Evolutionary conservation across 2,113 vertebrate species (phyloP).

Genomic region (Corythaixoides concolor): DNA sequence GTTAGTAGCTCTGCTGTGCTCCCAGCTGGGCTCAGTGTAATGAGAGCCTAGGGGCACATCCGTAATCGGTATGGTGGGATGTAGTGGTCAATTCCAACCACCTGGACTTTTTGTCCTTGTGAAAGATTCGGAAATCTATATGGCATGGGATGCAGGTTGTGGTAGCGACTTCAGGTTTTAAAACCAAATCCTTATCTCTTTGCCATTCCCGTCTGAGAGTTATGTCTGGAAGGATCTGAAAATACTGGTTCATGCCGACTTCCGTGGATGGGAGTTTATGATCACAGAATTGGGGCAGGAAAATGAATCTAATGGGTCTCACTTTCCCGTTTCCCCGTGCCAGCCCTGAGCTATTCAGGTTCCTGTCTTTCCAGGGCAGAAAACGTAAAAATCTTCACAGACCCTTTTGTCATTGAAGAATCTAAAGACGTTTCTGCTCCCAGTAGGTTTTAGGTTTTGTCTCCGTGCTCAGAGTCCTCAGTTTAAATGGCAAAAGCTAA

Average conservation of each 20-base stretch:
- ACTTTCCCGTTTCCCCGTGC: neutral
- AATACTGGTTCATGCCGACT: rapidly evolving
- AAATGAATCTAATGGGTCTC: neutral
- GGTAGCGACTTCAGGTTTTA: neutral
- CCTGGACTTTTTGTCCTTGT: neutral
- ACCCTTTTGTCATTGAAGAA: neutral
- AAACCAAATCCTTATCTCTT: neutral
- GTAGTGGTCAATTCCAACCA: neutral
- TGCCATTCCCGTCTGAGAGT: neutral
- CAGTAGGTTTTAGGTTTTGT: neutral
- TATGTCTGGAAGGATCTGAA: neutral
- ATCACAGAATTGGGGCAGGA: constrained; percentile 1
- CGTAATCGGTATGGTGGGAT: rapidly evolving
- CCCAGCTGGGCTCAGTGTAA: neutral
- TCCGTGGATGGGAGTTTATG: neutral
- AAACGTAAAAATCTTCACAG: constrained; percentile 19
- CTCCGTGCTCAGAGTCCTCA: neutral
- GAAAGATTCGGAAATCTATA: neutral
- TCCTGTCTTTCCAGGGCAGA: neutral
- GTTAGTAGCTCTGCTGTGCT: neutral
- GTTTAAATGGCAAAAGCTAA: neutral
- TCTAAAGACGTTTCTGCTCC: constrained; percentile 6
- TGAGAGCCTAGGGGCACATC: neutral
- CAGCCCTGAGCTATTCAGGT: neutral
- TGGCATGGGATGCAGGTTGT: neutral